Base-by-base conservation (phyloP, 2,797 vertebrate genomes). In the Nannoperca australis region DNA sequence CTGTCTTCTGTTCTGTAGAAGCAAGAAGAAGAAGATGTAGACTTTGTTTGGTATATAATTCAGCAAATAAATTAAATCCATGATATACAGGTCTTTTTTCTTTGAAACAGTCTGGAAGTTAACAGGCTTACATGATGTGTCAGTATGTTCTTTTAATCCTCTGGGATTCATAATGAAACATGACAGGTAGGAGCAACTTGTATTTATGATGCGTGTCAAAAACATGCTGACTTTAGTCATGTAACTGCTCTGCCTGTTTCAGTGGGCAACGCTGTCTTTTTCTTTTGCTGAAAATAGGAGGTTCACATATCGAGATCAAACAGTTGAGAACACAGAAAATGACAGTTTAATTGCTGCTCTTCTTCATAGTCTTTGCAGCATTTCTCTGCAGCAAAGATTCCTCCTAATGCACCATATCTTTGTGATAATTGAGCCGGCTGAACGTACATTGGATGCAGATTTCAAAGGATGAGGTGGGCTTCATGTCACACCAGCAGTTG, bases 131-230 rank as follows among this genome's bases (percentile, higher is more conserved):
- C 49, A 68, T 75, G 65, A 81, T 54, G 36, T 82, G 69, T 73
- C 71, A 74, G 75, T 50, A 34, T 77, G 54, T 81, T 70, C 44
- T 86, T 36, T 79, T 83, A 83, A 76, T 82, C 81, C 68, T 62
- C 56, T 53, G 56, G 62, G 69, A 75, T 75, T 78, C 73, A 61
- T 76, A 85, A 89, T 82, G 66, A 77, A 86, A 88, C 74, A 72
- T 78, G 85, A 78, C 78, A 76, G 38, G 76, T 66, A 47, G 73
- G 72, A 81, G 67, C 66, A 76, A 76, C 69, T 73, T 50, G 70
- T 75, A 79, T 79, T 75, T 72, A 66, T 70, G 78, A 84, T 55
- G 62, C 73, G 40, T 85, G 79, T 84, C 56, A 73, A 36, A 81
- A 76, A 72, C 77, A 36, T 60, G 75, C 77, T 61, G 75, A 55